Base-by-base conservation (phyloP, 1,140 invertebrate genomes). In the Diabrotica undecimpunctata region DNA sequence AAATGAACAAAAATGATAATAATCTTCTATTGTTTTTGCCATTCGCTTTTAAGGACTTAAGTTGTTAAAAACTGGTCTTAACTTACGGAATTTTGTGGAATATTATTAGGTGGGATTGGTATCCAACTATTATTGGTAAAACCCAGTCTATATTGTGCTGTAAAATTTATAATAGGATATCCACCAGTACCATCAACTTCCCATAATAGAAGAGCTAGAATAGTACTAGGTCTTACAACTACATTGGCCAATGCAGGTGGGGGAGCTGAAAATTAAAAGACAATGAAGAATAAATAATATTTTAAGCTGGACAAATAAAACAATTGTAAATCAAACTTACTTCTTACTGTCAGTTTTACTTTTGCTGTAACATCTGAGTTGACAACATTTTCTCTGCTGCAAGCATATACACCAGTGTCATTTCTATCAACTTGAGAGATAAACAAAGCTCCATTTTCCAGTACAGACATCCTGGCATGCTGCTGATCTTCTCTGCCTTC, bases 181-280 rank as follows among this genome's bases (percentile, higher is more conserved):
- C 90, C 90, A 61, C 90, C 90, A 71, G 87, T 88, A 25, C 84
- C 87, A 9, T 80, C 84, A 55, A 91, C 86, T 74, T 89, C 86
- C 90, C 90, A 93, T 64, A 89, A 79, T 57, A 93, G 85, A 64
- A 90, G 84, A 35, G 90, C 90, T 61, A 91, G 79, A 74, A 93
- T 90, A 7, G 90, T 91, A 60, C 88, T 90, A 68, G 90, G 87
- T 76, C 89, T 87, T 25, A 91, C 88, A 69, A 86, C 88, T 53
- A 92, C 88, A 79, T 91, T 90, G 57, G 84, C 84, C 67, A 92
- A 78, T 35, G 87, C 82, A 54, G 86, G 87, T 54, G 90, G 90
- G 67, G 89, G 85, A 68, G 88, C 90, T 92, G 77, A 74, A 74
- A 69, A 66, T 58, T 6, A 46, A 2, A 8, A 25, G 25, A 63